Evolutionary conservation across 1,140 invertebrate species (phyloP), one percentile per base, ranked within the genome.

Genomic region (Cydia amplana): DNA sequence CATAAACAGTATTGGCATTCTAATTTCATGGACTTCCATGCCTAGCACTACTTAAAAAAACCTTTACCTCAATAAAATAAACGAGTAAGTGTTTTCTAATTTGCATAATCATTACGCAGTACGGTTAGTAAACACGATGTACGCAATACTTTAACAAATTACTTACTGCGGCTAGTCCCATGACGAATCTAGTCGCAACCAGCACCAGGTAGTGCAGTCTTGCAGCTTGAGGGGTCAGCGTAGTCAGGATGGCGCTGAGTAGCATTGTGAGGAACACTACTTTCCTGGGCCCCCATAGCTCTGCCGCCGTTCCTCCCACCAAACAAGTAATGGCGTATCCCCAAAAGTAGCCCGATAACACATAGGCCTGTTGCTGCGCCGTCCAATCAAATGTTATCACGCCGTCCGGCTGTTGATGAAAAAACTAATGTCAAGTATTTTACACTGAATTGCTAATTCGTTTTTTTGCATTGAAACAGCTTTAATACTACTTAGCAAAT

Each of bases 281-380:
- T 78, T 94, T 93, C 25, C 96, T 94, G 1, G 95, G 96, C 1
- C 96, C 96, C 82, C 95, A 96, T 82, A 94, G 93, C 81, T 97
- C 96, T 2, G 97, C 96, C 36, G 97, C 87, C 4, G 95, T 93
- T 2, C 96, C 96, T 7, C 95, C 95, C 0, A 95, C 94, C 75
- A 96, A 85, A 76, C 83, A 95, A 6, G 87, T 95, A 77, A 94
- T 86, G 73, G 94, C 90, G 78, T 93, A 95, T 4, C 87, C 91
- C 91, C 91, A 92, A 79, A 91, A 93, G 75, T 91, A 93, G 0
- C 87, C 85, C 0, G 90, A 91, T 14, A 91, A 73, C 0, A 91
- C 85, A 65, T 91, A 91, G 0, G 90, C 90, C 74, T 91, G 91
- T 73, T 93, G 80, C 75, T 89, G 85, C 1, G 83, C 78, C 23